Evolutionary conservation across 2,888 invertebrate genomes (phyloP).

Genomic region (Diaphora mendica): DNA sequence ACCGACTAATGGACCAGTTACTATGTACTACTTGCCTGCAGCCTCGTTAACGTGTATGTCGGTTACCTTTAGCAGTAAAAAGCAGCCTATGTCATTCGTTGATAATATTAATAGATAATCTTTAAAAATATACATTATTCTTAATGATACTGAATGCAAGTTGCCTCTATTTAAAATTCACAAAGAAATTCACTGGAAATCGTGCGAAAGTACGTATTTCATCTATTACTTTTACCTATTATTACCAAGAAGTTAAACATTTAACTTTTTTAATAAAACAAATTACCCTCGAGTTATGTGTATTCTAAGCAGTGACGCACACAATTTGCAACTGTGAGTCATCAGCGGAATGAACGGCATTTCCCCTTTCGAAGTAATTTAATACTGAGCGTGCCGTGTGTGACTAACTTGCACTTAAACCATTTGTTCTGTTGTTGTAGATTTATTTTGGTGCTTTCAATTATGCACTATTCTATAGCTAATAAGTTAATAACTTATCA

Average conservation of each 20-base stretch:
- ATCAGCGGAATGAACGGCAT: conserved; percentile 11
- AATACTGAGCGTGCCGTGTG: background rate
- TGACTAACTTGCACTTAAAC: conserved; percentile 10
- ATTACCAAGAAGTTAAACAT: background rate
- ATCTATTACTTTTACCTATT: background rate
- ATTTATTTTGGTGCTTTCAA: background rate
- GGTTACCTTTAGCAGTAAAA: no score
- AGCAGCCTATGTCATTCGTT: no score
- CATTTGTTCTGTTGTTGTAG: conserved; percentile 1
- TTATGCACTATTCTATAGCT: background rate
- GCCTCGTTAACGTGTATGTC: no score
- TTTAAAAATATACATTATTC: no score
- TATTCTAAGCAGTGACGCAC: conserved; percentile 8
- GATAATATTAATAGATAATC: no score
- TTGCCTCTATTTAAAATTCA: background rate
- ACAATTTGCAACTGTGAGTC: conserved; percentile 12
- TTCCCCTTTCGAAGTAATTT: conserved; percentile 10
- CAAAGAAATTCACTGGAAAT: background rate
- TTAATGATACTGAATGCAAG: no score
- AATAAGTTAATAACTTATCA: background rate
- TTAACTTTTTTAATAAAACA: background rate
- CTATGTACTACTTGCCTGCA: no score
- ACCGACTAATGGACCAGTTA: no score
- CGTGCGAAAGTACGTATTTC: background rate
- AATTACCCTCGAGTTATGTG: background rate